Evolutionary conservation across 2,113 vertebrate genomes (phyloP), one percentile per base, ranked within the genome.

Genomic region (Coregonus clupeaformis): DNA sequence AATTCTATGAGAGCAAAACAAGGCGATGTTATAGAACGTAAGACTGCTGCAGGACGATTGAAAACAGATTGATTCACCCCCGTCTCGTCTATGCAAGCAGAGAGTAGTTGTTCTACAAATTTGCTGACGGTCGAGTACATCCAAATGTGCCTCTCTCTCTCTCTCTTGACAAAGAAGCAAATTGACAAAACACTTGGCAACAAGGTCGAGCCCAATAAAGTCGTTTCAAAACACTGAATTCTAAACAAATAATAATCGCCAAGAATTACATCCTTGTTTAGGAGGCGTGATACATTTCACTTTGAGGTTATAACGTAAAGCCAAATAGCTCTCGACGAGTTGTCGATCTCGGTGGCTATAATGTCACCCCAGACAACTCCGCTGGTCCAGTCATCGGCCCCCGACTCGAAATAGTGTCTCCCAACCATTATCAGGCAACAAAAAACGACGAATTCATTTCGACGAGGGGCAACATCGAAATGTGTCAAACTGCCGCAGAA

Each of bases 81-180:
- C 72, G 81, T 66, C 79, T 68, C 59, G 71, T 27, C 29, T 22
- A 52, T 72, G 76, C 76, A 59, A 77, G 16, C 16, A 25, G 25
- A 1, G 4, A 29, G n/a, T 1, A 29, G 63, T 27, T 64, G 69
- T 47, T 77, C 69, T 72, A 80, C 81, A 80, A n/a, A 86, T 88
- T 80, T 84, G 84, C 87, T 85, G 88, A 90, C 66, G 77, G 80
- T 36, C 85, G 77, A 32, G 49, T 52, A 52, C 49, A 52, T 52
- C 12, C 3, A 18, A 16, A 3, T 49, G 47, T 52, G 4, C 14
- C 47, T 52, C 47, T 52, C 47, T n/a, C n/a, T n/a, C n/a, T n/a
- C n/a, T n/a, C n/a, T n/a, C n/a, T n/a, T 52, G 47, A 92, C 89
- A 92, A 89, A 87, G 86, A 88, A 85, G 78, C 80, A 84, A 86